phyloP scores from a whole-genome alignment of 2,888 invertebrate genomes.

The Leucoptera coffeella region DNA sequence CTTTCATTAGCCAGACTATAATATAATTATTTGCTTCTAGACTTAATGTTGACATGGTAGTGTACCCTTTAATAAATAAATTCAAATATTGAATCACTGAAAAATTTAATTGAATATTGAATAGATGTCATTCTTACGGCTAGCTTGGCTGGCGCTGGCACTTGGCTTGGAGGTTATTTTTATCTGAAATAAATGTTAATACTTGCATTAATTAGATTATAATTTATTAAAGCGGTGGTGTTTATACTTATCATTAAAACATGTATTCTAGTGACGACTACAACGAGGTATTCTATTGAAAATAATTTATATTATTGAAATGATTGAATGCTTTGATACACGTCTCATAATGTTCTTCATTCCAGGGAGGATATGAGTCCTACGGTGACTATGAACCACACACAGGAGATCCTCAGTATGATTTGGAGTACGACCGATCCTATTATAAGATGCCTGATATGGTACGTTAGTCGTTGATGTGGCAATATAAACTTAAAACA shows the following conservation, averaged over 20 bases:
- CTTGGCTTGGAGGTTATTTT: constrained; percentile 2
- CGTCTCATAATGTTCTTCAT: too few species aligned
- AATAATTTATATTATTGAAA: too few species aligned
- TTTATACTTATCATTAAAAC: too few species aligned
- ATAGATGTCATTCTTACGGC: too few species aligned
- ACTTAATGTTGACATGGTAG: too few species aligned
- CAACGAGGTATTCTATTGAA: constrained; percentile 30
- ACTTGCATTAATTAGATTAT: background rate
- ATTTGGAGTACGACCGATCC: constrained; percentile 66
- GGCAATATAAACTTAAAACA: constrained; percentile 1
- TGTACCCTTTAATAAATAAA: too few species aligned
- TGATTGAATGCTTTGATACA: too few species aligned
- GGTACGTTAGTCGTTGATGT: constrained; percentile 37
- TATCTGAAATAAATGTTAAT: background rate
- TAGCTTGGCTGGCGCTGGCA: background rate
- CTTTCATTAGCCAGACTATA: too few species aligned
- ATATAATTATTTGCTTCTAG: too few species aligned
- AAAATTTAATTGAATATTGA: too few species aligned
- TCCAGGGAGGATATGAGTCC: constrained; percentile 42
- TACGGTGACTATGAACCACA: constrained; percentile 58
- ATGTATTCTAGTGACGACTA: constrained; percentile 49
- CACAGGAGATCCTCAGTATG: constrained; percentile 69
- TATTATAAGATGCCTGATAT: constrained; percentile 68
- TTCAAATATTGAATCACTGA: too few species aligned
- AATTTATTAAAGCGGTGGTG: background rate